Conservation (phyloP, 2,113 vertebrate species). For the Raja brachyura region DNA sequence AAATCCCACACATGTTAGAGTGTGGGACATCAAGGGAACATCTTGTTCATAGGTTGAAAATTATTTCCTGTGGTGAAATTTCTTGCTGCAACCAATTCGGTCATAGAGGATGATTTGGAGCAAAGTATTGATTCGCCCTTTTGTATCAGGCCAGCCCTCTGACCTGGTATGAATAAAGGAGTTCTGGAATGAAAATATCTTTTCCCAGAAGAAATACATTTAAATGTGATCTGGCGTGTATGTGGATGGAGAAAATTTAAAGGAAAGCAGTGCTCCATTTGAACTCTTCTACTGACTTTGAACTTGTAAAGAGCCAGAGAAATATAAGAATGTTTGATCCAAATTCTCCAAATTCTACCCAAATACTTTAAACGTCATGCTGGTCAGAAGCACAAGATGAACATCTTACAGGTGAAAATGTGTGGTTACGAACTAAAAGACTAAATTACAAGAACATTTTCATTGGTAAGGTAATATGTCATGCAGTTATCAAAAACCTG, state of each 20-base stretch:
- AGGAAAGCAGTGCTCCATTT: not conserved
- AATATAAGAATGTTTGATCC: constrained; percentile 3
- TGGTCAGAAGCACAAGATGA: not conserved
- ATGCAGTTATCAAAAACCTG: not conserved
- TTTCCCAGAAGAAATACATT: not conserved
- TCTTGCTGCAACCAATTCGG: not conserved
- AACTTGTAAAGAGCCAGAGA: no score
- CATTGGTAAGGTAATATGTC: not conserved
- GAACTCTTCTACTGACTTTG: not conserved
- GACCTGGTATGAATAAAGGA: not conserved
- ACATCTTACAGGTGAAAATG: not conserved
- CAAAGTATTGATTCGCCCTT: not conserved
- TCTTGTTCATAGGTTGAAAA: not conserved
- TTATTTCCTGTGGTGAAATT: not conserved
- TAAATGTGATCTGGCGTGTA: not conserved
- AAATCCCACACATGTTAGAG: no score
- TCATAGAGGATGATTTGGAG: not conserved
- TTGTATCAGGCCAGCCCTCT: not conserved
- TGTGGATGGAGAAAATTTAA: not conserved
- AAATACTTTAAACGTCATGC: not conserved
- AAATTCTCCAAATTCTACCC: not conserved
- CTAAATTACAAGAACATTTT: not conserved
- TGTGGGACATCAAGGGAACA: not conserved
- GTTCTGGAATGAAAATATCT: not conserved
- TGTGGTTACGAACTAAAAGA: not conserved